Evolutionary conservation across 2,797 vertebrate genomes (phyloP).

Genomic region (Aldrovandia affinis): DNA sequence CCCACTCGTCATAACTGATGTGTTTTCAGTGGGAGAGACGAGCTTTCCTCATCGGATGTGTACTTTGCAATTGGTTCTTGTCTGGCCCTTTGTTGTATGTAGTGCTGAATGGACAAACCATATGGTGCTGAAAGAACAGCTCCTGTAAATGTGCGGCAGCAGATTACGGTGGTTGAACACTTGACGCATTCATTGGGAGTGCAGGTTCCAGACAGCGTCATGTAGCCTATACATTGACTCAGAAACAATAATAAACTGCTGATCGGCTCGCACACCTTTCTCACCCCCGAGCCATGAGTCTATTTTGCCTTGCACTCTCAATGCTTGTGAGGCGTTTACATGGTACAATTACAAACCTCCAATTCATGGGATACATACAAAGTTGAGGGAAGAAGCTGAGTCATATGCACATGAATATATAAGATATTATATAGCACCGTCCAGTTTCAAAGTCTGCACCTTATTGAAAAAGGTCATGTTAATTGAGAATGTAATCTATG

Average conservation of each 20-base stretch:
- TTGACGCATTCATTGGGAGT: background rate
- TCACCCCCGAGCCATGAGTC: background rate
- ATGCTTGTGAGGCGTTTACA: background rate
- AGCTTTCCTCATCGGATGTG: background rate
- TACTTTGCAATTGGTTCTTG: background rate
- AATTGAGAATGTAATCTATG: too few species aligned
- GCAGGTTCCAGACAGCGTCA: background rate
- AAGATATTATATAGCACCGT: background rate
- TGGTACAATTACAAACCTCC: background rate
- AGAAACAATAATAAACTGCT: background rate
- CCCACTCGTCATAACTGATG: background rate
- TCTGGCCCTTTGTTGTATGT: background rate
- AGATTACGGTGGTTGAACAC: background rate
- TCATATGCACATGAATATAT: background rate
- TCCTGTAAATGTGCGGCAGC: background rate
- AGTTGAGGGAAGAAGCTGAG: background rate
- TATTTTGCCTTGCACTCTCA: background rate
- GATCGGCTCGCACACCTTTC: background rate
- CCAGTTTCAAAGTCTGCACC: too few species aligned
- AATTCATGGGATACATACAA: background rate
- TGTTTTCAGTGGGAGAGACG: background rate
- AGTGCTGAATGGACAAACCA: conserved; percentile 10
- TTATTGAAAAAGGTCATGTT: too few species aligned
- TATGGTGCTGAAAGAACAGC: background rate
- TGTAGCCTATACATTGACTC: background rate